phyloP scores from a whole-genome alignment of 1,140 invertebrate species.

The Myzus persicae region DNA sequence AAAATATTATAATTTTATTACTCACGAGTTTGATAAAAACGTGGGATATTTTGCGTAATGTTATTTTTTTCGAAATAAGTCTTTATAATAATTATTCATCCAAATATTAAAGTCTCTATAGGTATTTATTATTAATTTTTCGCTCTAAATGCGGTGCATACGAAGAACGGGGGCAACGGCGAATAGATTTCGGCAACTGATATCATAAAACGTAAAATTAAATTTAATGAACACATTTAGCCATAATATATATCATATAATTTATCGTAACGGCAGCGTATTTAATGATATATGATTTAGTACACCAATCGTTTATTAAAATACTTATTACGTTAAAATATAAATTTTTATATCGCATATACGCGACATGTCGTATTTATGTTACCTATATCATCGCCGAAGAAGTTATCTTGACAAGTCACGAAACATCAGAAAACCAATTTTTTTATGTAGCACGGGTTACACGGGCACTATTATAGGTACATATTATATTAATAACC shows the following conservation, averaged over 20 bases:
- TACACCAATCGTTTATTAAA: neutral
- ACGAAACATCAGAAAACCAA: constrained; percentile 10
- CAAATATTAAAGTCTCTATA: neutral
- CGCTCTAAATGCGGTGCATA: neutral
- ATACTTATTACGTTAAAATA: neutral
- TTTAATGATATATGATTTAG: constrained; percentile 5
- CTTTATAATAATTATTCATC: neutral
- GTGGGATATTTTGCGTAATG: neutral
- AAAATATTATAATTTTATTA: neutral
- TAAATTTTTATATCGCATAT: neutral
- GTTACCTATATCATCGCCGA: neutral
- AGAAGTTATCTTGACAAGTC: constrained; percentile 1
- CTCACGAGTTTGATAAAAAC: neutral
- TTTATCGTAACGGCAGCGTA: neutral
- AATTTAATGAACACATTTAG: neutral
- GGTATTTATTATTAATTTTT: neutral
- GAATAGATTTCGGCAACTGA: neutral
- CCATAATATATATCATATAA: neutral
- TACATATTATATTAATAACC: neutral
- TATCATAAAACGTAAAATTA: neutral
- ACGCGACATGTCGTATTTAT: neutral
- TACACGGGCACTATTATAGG: neutral
- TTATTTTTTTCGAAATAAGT: neutral
- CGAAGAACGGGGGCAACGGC: too few species aligned
- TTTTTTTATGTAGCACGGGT: neutral